Conservation (phyloP, 2,888 invertebrate species). For the Zygaena filipendulae region DNA sequence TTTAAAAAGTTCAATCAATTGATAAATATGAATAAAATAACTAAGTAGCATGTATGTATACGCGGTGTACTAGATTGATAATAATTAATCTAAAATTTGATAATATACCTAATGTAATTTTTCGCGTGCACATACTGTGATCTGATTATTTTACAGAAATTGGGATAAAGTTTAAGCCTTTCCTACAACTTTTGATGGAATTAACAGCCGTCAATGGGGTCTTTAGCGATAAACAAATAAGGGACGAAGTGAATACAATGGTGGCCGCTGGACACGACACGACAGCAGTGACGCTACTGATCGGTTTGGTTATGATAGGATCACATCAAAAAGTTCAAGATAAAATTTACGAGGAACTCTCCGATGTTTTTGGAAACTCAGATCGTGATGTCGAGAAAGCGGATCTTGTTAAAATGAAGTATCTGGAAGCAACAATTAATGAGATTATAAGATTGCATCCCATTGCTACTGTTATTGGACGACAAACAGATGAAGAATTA, state of each 20-base stretch:
- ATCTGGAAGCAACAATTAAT: not conserved
- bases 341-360: slow-evolving; percentile 11
- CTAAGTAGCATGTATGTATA: too few species aligned
- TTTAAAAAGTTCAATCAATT: too few species aligned
- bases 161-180: not conserved
- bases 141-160: not conserved
- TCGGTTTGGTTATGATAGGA: slow-evolving; percentile 1
- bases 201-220: not conserved
- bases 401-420: not conserved
- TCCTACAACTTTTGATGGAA: not conserved
- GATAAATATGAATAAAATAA: too few species aligned
- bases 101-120: too few species aligned
- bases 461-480: not conserved
- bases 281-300: not conserved
- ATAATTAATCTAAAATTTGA: too few species aligned
- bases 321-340: slow-evolving; percentile 28
- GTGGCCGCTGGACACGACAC: slow-evolving; percentile 8
- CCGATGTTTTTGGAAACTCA: not conserved
- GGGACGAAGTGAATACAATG: slow-evolving; percentile 6
- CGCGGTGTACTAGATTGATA: too few species aligned
- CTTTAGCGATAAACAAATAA: slow-evolving; percentile 4
- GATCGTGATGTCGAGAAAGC: not conserved
- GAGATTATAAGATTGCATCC: not conserved
- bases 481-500: not conserved
- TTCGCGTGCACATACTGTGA: too few species aligned